Evolutionary conservation across 64 coral and sea anemone species (phyloP).

Genomic region (Montipora sp.): DNA sequence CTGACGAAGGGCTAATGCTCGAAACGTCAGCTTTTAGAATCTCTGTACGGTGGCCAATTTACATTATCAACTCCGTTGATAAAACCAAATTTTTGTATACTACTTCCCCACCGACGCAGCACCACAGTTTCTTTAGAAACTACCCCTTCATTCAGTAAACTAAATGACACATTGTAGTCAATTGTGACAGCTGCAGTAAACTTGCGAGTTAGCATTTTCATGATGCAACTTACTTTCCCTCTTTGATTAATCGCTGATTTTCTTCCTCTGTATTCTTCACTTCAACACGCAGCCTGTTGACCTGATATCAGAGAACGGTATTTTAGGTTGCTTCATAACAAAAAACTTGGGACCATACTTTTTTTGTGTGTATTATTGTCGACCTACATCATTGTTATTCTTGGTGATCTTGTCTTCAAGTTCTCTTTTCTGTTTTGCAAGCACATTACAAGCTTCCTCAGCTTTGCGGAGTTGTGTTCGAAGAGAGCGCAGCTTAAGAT

Average conservation of each 20-base stretch:
- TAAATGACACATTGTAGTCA: too few relatives aligned
- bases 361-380: too few relatives aligned
- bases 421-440: conserved; percentile 84
- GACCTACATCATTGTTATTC: conserved; percentile 83
- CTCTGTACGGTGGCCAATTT: too few relatives aligned
- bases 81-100: too few relatives aligned
- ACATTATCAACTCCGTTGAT: too few relatives aligned
- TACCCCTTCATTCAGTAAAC: too few relatives aligned
- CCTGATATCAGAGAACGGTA: conserved; percentile 13
- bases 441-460: conserved; percentile 49
- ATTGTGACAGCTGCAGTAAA: too few relatives aligned
- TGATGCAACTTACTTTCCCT: conserved; percentile 73
- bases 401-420: conserved; percentile 79
- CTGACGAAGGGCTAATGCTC: too few relatives aligned
- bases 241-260: conserved; percentile 83
- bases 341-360: too few relatives aligned
- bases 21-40: too few relatives aligned
- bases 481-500: conserved; percentile 87
- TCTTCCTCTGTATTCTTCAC: conserved; percentile 70
- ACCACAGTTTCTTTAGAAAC: too few relatives aligned
- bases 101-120: too few relatives aligned
- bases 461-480: conserved; percentile 88
- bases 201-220: not conserved
- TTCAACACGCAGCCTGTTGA: conserved; percentile 69
- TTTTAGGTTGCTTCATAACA: not conserved